Base-by-base conservation (phyloP, 1,140 invertebrate genomes). In the Drosophila albomicans region DNA sequence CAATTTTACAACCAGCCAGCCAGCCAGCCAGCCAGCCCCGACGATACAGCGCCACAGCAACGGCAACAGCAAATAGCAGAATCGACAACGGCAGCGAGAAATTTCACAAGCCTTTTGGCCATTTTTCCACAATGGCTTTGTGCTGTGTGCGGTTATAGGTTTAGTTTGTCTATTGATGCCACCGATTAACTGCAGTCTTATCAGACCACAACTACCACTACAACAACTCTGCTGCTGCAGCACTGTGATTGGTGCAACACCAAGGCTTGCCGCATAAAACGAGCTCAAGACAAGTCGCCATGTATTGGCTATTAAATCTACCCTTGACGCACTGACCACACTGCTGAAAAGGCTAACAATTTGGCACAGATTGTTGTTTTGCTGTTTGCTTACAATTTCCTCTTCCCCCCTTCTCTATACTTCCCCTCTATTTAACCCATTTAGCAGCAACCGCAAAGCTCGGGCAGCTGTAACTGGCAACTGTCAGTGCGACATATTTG, bases 71-170 rank as follows among this genome's bases (percentile, higher is more conserved):
- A 65, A 62, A 25, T 25, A 25, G 20, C 62, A 61, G 48, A 64
- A 49, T 38, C 52, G 63, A 43, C 58, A 64, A 52, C 46, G 61
- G 57, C 63, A 61, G 49, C 35, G 62, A 80, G 77, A 87, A 81
- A 88, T 87, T 87, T 84, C 82, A 88, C 84, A 88, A 89, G 85
- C 80, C 84, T 84, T 65, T 72, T 70, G 85, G 85, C 81, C 81
- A 85, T 89, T 79, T 84, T 81, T 35, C 57, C 57, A 59, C 70
- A 80, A 88, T 58, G 35, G 32, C 46, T 51, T 62, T 41, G 11
- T 57, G 77, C 41, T 79, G 79, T 32, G 67, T 79, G 79, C 38
- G 67, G 79, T 73, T 81, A 54, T 15, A 43, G 57, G 57, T 67
- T 85, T 59, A 63, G 61, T 57, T 66, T 78, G n/a, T 10, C 51